These are phyloP conservation scores for Anoura caudifer DNA, from an alignment of 2,113 vertebrate species.

Conservation along the genomic window DNA sequence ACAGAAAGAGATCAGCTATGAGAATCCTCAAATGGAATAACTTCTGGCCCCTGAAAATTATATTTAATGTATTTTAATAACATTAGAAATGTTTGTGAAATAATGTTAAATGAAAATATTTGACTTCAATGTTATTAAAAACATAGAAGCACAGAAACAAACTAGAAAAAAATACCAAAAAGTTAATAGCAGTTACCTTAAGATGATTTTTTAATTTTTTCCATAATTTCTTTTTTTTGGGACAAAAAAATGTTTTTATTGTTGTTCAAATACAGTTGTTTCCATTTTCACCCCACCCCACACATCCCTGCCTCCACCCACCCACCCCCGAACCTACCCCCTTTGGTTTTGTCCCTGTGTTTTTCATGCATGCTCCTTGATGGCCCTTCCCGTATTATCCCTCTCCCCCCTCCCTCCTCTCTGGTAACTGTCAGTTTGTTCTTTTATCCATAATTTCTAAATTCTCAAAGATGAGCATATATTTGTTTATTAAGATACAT, in stretches of 20 bases:
- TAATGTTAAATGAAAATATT: constrained; percentile 1
- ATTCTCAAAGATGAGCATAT: background rate
- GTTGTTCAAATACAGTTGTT: too few species aligned
- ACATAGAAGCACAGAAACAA: background rate
- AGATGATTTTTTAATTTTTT: background rate
- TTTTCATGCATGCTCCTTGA: too few species aligned
- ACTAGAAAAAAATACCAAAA: background rate
- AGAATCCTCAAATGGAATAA: background rate
- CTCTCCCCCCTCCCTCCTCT: too few species aligned
- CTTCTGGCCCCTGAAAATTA: background rate
- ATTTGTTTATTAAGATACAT: background rate
- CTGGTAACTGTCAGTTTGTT: too few species aligned
- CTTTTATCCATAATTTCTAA: background rate
- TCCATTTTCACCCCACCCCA: too few species aligned
- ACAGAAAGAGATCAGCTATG: background rate
- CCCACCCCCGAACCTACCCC: too few species aligned
- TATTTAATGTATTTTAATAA: constrained; percentile 1
- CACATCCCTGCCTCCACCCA: too few species aligned
- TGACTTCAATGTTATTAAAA: constrained; percentile 22
- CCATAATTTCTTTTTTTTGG: background rate
- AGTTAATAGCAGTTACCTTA: background rate
- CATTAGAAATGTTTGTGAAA: background rate
- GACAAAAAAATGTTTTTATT: too few species aligned
- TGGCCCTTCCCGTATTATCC: too few species aligned
- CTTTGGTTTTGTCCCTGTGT: too few species aligned